Base-by-base conservation (phyloP, 2,113 vertebrate species). In the Verasper variegatus region DNA sequence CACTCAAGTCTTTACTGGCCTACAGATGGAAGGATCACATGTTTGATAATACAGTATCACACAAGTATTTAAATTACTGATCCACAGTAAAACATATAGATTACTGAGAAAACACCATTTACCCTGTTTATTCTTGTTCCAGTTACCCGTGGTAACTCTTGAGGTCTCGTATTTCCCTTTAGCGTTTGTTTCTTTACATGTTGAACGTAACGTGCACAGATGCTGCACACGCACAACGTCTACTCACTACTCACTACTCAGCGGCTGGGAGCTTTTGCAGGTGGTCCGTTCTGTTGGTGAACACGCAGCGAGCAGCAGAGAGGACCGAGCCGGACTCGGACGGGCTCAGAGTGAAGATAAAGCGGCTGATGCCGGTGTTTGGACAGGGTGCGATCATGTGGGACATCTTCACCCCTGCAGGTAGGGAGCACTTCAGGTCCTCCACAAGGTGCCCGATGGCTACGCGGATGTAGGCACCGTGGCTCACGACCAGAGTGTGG, bases 301-400 rank as follows among this genome's bases (percentile, higher is more conserved):
- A 99, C 51, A 97, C 31, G 45, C 97, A 99, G 59, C 80, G 85
- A 51, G 89, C 73, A 0, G 68, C 89, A 1, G 95, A 54, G 17
- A 91, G 75, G 4, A 89, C 93, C 0, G 91, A 93, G 37, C 80
- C 77, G 0, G 68, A 56, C 56, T 91, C 89, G 10, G 90, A 88
- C 0, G 67, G 83, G 54, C 89, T 84, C 23, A 97, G 78, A 14
- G 92, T 94, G 71, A 99, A 1, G 24, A 95, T 11, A n/a, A 99
- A 98, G 87, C 97, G 93, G 69, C 94, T 96, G 71, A 99, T 91
- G 67, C 97, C 98, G 0, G 97, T 98, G 80, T 99, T 99, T 27
- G 96, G 96, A 80, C 95, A 97, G 14, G 97, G 96, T 0, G 95
- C 94, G 7, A 92, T 92, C 47, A 96, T 63, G 37, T 97, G 95